phyloP scores from a whole-genome alignment of 2,113 vertebrate species.

The Poeciliopsis retropinna region DNA sequence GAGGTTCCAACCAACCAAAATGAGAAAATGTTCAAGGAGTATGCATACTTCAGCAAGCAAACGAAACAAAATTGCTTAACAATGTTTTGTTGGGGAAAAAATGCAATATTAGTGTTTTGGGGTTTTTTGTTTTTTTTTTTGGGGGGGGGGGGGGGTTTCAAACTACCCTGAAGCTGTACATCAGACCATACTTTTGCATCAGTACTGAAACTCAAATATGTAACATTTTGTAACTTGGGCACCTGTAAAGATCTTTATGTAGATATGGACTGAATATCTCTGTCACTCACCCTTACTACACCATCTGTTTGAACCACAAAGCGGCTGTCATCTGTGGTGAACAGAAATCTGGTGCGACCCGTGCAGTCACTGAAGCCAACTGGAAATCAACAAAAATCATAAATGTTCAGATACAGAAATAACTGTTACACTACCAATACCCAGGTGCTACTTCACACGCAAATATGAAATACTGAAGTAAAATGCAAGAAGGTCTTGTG shows the following conservation, averaged over 20 bases:
- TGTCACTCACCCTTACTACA: constrained; percentile 54
- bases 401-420: neutral
- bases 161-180: too few species aligned
- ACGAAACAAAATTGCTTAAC: too few species aligned
- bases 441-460: too few species aligned
- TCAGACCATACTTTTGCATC: too few species aligned
- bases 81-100: neutral
- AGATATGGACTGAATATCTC: neutral
- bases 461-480: too few species aligned
- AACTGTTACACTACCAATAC: too few species aligned
- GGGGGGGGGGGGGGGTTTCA: too few species aligned
- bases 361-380: constrained; percentile 71
- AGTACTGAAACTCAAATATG: neutral
- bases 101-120: neutral
- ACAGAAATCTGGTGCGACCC: constrained; percentile 27
- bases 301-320: constrained; percentile 68
- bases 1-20: too few species aligned
- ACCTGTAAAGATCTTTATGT: neutral
- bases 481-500: neutral
- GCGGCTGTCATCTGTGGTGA: constrained; percentile 41
- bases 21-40: too few species aligned
- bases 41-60: too few species aligned
- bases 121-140: too few species aligned
- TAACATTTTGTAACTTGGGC: neutral
- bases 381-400: constrained; percentile 27